phyloP scores from a whole-genome alignment of 2,888 invertebrate species.

The Himalopsyche tibetana region DNA sequence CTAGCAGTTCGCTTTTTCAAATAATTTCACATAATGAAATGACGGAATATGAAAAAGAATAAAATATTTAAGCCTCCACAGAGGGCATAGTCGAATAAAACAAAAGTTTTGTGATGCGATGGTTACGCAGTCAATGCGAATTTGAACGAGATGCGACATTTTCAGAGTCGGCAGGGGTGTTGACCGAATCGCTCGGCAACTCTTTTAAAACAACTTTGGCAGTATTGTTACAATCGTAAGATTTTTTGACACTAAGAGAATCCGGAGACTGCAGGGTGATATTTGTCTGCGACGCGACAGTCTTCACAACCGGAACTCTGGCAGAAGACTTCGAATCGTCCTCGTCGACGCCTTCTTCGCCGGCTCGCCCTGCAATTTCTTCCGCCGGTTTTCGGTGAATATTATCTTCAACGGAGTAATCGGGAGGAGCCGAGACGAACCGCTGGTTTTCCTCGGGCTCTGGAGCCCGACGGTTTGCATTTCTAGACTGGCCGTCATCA shows the following conservation, averaged over 20 bases:
- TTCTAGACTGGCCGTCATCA: constrained; percentile 58
- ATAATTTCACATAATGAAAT: too few species aligned
- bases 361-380: background rate
- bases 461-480: constrained; percentile 66
- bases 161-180: background rate
- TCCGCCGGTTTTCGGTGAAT: background rate
- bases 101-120: background rate
- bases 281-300: constrained; percentile 73
- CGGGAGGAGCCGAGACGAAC: background rate
- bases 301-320: constrained; percentile 66
- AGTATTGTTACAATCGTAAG: constrained; percentile 62
- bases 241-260: constrained; percentile 66
- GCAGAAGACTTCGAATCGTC: constrained; percentile 32
- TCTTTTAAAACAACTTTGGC: constrained; percentile 62
- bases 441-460: background rate
- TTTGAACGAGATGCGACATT: background rate
- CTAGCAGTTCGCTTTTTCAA: too few species aligned
- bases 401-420: constrained; percentile 29
- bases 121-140: background rate
- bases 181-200: background rate
- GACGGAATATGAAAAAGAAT: too few species aligned
- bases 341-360: background rate
- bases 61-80: too few species aligned
- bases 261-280: constrained; percentile 73
- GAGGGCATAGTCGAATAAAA: too few species aligned